Base-by-base conservation (phyloP, 2,797 vertebrate species). In the Ctenosaura bakeri region DNA sequence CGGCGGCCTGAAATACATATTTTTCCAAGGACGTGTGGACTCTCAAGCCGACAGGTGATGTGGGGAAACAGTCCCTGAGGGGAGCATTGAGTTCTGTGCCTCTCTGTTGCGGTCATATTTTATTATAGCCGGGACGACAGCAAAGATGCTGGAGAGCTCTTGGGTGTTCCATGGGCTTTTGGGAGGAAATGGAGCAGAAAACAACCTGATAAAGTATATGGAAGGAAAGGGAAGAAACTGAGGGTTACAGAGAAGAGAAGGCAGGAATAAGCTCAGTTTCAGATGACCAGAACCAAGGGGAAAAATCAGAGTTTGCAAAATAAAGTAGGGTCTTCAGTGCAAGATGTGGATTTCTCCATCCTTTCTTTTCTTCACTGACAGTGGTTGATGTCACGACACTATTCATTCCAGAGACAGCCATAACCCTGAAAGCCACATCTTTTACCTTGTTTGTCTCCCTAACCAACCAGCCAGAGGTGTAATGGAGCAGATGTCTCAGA, bases 151-250 rank as follows among this genome's bases (percentile, higher is more conserved):
- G 0, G 87, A 93, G 93, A 92, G 89, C 94, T 96, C 42, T 0
- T 74, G 90, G 92, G 83, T 66, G 85, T 95, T 90, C 86, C 24
- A 0, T 94, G 94, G 95, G 94, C 91, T 95, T 87, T 46, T 35
- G 86, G n/a, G 85, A 95, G 92, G 92, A 96, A 97, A 97, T 93
- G 95, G 91, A 96, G 95, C 94, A 93, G 97, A 97, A 97, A 97
- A 97, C 73, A 69, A 95, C 86, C 90, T 93, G 3, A 79, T 59
- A 88, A 0, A 13, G 94, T 88, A 38, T 64, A 89, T 88, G 82
- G 93, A 94, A 89, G 1, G 78, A 91, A 92, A 42, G 79, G 77
- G 42, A 90, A 54, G 0, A 5, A 85, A 66, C 42, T 18, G 38
- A 32, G 16, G 42, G 85, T 71, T 78, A 83, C 6, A 29, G 38